A percentile compares a stretch with the other conserved stretches of the same genome.
Conservation (phyloP, 2,888 invertebrate genomes). For the Plutella xylostella region DNA sequence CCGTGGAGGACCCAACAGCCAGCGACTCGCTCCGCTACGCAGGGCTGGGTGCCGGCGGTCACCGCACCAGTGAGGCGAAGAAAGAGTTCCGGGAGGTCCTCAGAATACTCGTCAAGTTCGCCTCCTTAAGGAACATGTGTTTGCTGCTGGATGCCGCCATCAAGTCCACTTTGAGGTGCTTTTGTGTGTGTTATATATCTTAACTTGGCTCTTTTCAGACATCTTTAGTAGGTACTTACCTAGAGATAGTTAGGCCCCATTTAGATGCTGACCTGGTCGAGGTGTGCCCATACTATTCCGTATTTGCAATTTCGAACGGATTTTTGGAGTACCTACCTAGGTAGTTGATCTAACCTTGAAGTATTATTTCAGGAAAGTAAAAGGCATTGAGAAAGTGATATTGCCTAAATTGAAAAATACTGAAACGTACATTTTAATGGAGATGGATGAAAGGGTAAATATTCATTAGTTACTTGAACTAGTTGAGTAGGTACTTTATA, state of each 20-base stretch:
- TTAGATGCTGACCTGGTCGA: no score
- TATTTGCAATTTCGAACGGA: no score
- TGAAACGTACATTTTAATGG: conserved; percentile 50
- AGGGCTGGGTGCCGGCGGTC: conserved; percentile 54
- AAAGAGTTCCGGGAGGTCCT: conserved; percentile 51
- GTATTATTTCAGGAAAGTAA: conserved; percentile 47
- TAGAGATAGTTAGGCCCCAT: no score
- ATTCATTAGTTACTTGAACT: conserved; percentile 6
- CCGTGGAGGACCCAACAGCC: conserved; percentile 42
- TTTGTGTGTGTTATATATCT: no score
- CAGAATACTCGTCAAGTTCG: conserved; percentile 56
- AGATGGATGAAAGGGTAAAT: conserved; percentile 58
- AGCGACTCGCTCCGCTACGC: conserved; percentile 45
- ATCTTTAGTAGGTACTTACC: no score
- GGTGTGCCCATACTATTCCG: no score
- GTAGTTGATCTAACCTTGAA: no score
- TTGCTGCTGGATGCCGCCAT: conserved; percentile 45
- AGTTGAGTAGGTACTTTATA: neutral
- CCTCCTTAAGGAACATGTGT: conserved; percentile 56
- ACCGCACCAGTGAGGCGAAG: conserved; percentile 51
- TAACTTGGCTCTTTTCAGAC: no score
- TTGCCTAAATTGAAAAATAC: conserved; percentile 56
- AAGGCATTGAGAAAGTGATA: conserved; percentile 61
- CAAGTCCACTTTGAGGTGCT: conserved; percentile 47
- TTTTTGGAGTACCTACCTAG: no score